Percentiles rank a stretch among this genome's conserved stretches.
These are phyloP conservation scores for Dicentrarchus labrax DNA, from an alignment of 2,113 vertebrate genomes.

Conservation along the genomic window DNA sequence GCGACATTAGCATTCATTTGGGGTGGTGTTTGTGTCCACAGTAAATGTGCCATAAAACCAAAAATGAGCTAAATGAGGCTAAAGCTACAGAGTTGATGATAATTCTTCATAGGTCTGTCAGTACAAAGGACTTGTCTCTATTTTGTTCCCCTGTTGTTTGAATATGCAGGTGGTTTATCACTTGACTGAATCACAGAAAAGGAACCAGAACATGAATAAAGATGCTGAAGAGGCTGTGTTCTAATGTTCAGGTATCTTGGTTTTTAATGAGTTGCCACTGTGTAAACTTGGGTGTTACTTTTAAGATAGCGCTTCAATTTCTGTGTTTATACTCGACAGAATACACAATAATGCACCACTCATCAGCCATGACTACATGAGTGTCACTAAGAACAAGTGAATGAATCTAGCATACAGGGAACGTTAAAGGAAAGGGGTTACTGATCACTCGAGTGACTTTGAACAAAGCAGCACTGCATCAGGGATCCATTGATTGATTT, in stretches of 20 bases:
- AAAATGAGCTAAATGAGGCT: background rate
- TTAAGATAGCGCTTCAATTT: background rate
- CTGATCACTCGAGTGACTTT: background rate
- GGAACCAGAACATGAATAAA: too few species aligned
- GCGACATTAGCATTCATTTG: too few species aligned
- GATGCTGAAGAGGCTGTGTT: background rate
- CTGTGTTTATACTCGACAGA: background rate
- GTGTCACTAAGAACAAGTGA: background rate
- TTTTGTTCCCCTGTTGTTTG: too few species aligned
- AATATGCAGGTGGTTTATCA: too few species aligned
- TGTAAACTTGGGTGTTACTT: background rate
- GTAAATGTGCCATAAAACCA: background rate
- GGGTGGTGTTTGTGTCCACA: background rate
- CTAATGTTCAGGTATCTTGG: background rate
- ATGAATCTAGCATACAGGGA: too few species aligned
- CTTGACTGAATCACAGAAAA: too few species aligned
- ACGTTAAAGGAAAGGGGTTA: background rate
- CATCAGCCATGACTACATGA: too few species aligned
- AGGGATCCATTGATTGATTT: background rate
- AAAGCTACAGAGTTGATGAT: background rate
- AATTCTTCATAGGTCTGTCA: background rate
- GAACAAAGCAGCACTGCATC: conserved; percentile 68
- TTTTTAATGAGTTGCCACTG: background rate
- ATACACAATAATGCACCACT: background rate
- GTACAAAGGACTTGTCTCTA: background rate